Conservation (phyloP, 1,140 invertebrate species). For the Orchesella cincta region DNA sequence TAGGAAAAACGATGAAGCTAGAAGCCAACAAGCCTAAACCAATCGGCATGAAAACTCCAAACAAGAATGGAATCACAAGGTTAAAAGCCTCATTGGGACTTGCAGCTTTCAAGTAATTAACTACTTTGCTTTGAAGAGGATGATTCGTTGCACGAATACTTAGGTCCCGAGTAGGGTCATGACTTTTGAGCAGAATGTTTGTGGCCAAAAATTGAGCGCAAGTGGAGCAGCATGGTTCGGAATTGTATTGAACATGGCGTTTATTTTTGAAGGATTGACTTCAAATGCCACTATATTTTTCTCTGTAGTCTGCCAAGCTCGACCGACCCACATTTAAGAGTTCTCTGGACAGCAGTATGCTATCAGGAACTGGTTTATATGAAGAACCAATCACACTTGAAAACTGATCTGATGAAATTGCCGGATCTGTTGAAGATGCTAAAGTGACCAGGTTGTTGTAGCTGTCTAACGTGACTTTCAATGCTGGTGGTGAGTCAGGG, state of each 20-base stretch:
- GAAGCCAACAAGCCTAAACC: conserved; percentile 68
- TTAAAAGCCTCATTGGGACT: conserved; percentile 42
- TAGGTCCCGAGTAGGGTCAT: conserved; percentile 53
- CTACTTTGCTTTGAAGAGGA: conserved; percentile 62
- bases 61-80: conserved; percentile 41
- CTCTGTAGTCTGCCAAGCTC: conserved; percentile 43
- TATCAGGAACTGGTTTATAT: no score
- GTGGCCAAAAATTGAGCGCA: conserved; percentile 62
- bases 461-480: conserved; percentile 32
- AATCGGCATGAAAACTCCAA: conserved; percentile 48
- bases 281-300: conserved; percentile 46
- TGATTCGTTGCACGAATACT: conserved; percentile 66
- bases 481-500: background rate
- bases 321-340: no score
- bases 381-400: no score
- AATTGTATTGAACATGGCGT: conserved; percentile 58
- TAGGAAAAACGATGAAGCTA: conserved; percentile 72
- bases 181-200: conserved; percentile 61
- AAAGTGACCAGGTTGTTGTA: conserved; percentile 45
- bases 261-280: conserved; percentile 29
- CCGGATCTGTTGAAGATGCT: background rate
- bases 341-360: no score
- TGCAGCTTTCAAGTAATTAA: conserved; percentile 38
- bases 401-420: no score
- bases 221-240: conserved; percentile 70